These are phyloP conservation scores for Callipepla squamata DNA, from an alignment of 2,113 vertebrate species.

Conservation along the genomic window DNA sequence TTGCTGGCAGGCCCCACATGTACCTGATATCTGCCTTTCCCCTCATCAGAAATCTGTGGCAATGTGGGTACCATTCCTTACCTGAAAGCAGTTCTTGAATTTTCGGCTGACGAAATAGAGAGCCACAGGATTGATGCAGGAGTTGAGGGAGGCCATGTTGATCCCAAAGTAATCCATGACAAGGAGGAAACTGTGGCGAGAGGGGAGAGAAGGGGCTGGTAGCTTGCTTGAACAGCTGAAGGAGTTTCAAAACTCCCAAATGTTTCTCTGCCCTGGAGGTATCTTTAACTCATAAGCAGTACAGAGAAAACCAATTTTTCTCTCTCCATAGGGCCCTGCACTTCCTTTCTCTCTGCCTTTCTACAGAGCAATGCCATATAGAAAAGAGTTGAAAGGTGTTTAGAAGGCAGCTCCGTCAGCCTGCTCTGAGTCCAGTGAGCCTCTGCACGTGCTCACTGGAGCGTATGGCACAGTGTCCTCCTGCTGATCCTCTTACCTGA, in stretches of 20 bases:
- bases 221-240: fast-evolving
- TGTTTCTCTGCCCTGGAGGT: background rate
- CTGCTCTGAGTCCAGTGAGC: background rate
- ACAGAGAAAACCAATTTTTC: background rate
- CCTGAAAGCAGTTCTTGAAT: conserved; percentile 95
- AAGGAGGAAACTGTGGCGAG: conserved; percentile 82
- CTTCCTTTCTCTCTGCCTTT: background rate
- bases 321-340: fast-evolving
- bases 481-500: conserved; percentile 76
- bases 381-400: background rate
- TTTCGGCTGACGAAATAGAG: conserved; percentile 93
- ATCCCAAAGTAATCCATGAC: conserved; percentile 94
- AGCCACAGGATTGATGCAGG: conserved; percentile 93
- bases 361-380: fast-evolving
- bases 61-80: conserved; percentile 27
- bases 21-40: background rate
- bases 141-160: conserved; percentile 94
- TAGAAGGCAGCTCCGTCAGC: background rate
- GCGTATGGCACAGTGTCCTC: fast-evolving
- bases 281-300: background rate
- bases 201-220: background rate
- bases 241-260: background rate
- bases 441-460: fast-evolving
- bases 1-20: background rate
- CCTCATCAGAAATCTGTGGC: too few relatives aligned